Percentiles rank a stretch among this genome's conserved stretches.
phyloP scores from a whole-genome alignment of 2,113 vertebrate genomes.

The Casuarius casuarius region DNA sequence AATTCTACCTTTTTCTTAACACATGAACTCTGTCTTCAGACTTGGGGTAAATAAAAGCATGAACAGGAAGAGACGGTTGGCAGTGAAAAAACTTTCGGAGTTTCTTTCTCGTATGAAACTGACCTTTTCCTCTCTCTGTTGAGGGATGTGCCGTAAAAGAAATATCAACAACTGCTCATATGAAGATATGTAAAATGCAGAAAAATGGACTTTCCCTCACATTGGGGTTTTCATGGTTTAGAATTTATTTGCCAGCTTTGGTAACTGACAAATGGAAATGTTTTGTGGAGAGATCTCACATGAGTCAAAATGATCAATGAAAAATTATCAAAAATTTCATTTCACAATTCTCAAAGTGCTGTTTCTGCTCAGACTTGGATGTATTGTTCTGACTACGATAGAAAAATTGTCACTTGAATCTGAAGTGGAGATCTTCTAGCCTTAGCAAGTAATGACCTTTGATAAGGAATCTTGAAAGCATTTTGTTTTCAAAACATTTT shows the following conservation, averaged over 20 bases:
- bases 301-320: background rate
- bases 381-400: background rate
- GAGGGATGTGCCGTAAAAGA: background rate
- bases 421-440: background rate
- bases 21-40: background rate
- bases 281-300: background rate
- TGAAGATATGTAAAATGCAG: background rate
- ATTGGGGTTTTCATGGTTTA: background rate
- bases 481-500: background rate
- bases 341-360: background rate
- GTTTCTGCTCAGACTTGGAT: background rate
- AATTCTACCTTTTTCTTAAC: background rate
- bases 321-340: background rate
- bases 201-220: background rate
- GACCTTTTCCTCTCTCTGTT: background rate
- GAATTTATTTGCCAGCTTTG: background rate
- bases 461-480: background rate
- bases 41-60: background rate
- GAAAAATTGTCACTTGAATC: background rate
- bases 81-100: background rate
- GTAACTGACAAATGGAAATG: background rate
- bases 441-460: background rate
- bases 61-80: background rate
- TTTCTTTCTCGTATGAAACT: background rate
- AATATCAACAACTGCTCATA: background rate